Evolutionary conservation across 2,888 invertebrate species (phyloP).

Genomic region (Ellobium chinense): DNA sequence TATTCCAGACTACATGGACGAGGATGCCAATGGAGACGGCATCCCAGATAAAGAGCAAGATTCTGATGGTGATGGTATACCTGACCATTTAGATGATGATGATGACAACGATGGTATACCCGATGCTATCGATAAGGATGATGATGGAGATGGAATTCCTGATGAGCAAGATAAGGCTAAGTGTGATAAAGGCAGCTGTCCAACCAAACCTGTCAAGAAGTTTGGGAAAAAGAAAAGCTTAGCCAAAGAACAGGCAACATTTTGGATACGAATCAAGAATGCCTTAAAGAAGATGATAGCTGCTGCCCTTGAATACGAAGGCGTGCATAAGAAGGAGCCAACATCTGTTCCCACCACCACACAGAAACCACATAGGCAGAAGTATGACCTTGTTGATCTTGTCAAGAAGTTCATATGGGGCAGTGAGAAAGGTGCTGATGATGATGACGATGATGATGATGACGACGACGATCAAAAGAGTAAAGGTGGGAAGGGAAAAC

Average conservation of each 20-base stretch:
- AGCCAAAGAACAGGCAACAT: conserved; percentile 55
- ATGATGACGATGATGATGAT: conserved; percentile 35
- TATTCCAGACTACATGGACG: conserved; percentile 65
- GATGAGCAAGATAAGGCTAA: conserved; percentile 63
- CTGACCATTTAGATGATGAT: conserved; percentile 68
- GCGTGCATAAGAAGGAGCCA: not conserved
- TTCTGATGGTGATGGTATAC: conserved; percentile 72
- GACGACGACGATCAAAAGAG: conserved; percentile 20
- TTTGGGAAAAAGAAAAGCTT: conserved; percentile 46
- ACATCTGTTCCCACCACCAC: not conserved
- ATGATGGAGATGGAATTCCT: conserved; percentile 71
- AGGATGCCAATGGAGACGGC: conserved; percentile 69
- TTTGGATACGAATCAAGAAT: conserved; percentile 58
- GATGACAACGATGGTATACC: conserved; percentile 72
- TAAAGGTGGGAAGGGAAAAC: not conserved
- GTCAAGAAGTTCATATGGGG: conserved; percentile 45
- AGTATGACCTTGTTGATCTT: conserved; percentile 49
- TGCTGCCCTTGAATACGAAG: conserved; percentile 40
- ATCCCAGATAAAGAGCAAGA: conserved; percentile 67
- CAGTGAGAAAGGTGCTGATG: conserved; percentile 4
- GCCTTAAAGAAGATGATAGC: conserved; percentile 58
- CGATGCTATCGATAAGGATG: conserved; percentile 64
- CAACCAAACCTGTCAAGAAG: conserved; percentile 39
- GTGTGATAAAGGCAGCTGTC: conserved; percentile 47
- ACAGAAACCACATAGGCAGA: conserved; percentile 50